phyloP scores from a whole-genome alignment of 2,888 invertebrate species.

The Suillia variegata region DNA sequence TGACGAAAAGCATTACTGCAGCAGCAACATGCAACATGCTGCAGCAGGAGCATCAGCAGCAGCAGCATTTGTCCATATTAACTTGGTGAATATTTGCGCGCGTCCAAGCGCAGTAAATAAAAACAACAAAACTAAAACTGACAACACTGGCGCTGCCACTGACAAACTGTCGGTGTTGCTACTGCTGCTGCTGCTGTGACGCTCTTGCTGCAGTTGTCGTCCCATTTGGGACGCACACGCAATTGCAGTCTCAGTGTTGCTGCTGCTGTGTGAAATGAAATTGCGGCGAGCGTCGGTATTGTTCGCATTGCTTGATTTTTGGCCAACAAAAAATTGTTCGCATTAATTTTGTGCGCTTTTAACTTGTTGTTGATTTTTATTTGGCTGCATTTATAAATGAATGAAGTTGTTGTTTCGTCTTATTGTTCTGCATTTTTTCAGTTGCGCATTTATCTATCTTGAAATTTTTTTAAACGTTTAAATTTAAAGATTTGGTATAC shows the following conservation, averaged over 20 bases:
- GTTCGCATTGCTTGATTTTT: constrained; percentile 20
- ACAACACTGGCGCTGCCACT: constrained; percentile 15
- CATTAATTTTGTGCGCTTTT: too few species aligned
- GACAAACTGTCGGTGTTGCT: constrained; percentile 19
- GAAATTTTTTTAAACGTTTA: too few species aligned
- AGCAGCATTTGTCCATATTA: constrained; percentile 37
- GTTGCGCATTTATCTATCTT: too few species aligned
- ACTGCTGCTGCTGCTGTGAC: constrained; percentile 3
- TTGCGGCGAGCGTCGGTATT: constrained; percentile 28
- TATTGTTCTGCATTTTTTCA: too few species aligned
- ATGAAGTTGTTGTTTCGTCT: too few species aligned
- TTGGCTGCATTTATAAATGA: too few species aligned
- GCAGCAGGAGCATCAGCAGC: constrained; percentile 15
- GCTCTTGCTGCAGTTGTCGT: not conserved
- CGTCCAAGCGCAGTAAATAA: constrained; percentile 38
- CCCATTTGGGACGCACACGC: not conserved
- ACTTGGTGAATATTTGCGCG: constrained; percentile 48
- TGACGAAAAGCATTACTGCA: constrained; percentile 49
- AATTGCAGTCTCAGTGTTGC: constrained; percentile 17
- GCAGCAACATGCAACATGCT: constrained; percentile 25
- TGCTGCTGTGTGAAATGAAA: constrained; percentile 23
- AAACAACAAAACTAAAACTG: constrained; percentile 24
- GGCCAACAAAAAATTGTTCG: too few species aligned
- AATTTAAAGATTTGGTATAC: too few species aligned
- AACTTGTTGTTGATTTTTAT: too few species aligned